These are phyloP conservation scores for Protobothrops flavoviridis DNA, from an alignment of 2,113 vertebrate genomes.

Conservation along the genomic window DNA sequence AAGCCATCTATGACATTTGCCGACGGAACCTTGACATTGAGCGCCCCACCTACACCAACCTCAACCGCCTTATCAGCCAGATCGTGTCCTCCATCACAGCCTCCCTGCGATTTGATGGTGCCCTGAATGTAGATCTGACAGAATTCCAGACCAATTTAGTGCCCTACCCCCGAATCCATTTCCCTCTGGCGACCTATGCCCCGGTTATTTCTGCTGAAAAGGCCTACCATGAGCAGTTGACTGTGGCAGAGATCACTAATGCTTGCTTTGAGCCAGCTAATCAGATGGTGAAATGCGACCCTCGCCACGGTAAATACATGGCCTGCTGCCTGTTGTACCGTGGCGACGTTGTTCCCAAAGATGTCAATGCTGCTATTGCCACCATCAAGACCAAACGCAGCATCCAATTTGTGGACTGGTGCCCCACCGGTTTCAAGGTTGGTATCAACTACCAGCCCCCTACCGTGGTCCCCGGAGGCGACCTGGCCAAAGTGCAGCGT, in stretches of 20 bases:
- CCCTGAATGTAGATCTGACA: slow-evolving; percentile 69
- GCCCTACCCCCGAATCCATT: slow-evolving; percentile 64
- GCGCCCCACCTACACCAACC: slow-evolving; percentile 52
- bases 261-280: slow-evolving; percentile 66
- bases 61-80: slow-evolving; percentile 56
- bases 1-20: slow-evolving; percentile 37
- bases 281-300: slow-evolving; percentile 80
- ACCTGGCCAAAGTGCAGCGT: slow-evolving; percentile 80
- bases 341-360: slow-evolving; percentile 70
- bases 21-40: slow-evolving; percentile 24
- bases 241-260: slow-evolving; percentile 56
- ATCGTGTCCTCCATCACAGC: slow-evolving; percentile 65
- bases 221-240: slow-evolving; percentile 70
- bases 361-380: slow-evolving; percentile 65
- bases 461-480: slow-evolving; percentile 75
- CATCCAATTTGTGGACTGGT: slow-evolving; percentile 68
- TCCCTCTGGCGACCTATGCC: slow-evolving; percentile 49
- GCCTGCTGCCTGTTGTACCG: slow-evolving; percentile 72
- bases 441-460: slow-evolving; percentile 73
- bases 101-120: slow-evolving; percentile 61
- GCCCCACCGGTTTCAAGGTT: slow-evolving; percentile 76
- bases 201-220: slow-evolving; percentile 65
- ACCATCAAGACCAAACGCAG: slow-evolving; percentile 62
- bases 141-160: slow-evolving; percentile 80
- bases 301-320: slow-evolving; percentile 75